phyloP scores from a whole-genome alignment of 1,140 invertebrate genomes.

The Plectrocnemia conspersa region DNA sequence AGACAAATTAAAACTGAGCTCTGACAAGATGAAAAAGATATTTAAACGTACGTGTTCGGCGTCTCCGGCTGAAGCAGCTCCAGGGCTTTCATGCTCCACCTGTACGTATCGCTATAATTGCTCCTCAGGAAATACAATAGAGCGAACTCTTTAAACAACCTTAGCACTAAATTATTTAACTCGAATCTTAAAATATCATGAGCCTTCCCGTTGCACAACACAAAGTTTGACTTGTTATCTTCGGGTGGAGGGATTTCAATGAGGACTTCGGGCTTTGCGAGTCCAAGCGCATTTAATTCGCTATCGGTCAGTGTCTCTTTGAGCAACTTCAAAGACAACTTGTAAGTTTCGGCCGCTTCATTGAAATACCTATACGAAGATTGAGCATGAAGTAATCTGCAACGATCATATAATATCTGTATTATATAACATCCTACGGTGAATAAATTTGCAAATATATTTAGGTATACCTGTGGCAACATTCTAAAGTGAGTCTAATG shows the following conservation, averaged over 20 bases:
- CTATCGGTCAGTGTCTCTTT: no score
- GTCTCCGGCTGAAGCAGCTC: slow-evolving; percentile 57
- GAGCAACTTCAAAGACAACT: slow-evolving; percentile 55
- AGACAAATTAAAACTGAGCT: background rate
- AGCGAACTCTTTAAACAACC: slow-evolving; percentile 75
- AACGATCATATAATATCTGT: no score
- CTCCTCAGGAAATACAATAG: slow-evolving; percentile 73
- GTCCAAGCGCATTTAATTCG: no score
- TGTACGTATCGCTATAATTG: slow-evolving; percentile 71
- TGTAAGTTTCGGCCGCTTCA: slow-evolving; percentile 61
- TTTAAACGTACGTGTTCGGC: slow-evolving; percentile 48
- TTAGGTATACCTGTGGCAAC: slow-evolving; percentile 63
- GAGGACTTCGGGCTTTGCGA: no score
- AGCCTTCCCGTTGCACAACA: no score
- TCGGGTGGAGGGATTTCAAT: no score
- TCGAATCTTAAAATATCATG: no score
- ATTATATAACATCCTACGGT: no score
- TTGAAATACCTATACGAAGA: slow-evolving; percentile 72
- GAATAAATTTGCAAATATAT: slow-evolving; percentile 63
- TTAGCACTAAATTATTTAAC: slow-evolving; percentile 52
- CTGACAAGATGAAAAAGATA: background rate
- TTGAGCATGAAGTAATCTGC: slow-evolving; percentile 75
- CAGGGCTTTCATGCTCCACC: slow-evolving; percentile 71
- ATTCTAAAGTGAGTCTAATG: slow-evolving; percentile 59
- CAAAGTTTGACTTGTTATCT: no score